phyloP scores from a whole-genome alignment of 1,140 invertebrate species.

The Leptonema lineaticorne region DNA sequence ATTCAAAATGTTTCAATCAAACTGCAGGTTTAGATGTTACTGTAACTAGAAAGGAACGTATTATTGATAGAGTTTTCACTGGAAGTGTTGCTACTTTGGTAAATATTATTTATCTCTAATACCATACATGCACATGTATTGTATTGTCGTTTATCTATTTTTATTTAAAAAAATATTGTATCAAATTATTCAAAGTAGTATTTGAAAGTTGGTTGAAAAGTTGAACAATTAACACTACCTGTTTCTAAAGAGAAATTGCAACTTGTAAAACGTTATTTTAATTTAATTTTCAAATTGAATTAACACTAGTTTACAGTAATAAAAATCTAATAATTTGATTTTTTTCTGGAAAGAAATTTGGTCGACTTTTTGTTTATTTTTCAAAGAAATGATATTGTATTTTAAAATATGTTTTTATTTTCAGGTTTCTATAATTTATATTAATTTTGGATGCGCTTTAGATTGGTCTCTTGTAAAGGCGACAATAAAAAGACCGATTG shows the following conservation, averaged over 20 bases:
- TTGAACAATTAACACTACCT: too few species aligned
- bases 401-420: constrained; percentile 27
- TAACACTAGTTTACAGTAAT: too few species aligned
- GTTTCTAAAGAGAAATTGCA: too few species aligned
- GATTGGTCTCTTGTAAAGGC: constrained; percentile 72
- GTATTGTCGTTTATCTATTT: too few species aligned
- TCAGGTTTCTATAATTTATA: constrained; percentile 73
- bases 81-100: constrained; percentile 77
- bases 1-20: constrained; percentile 34
- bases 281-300: too few species aligned
- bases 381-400: neutral
- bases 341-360: too few species aligned
- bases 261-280: too few species aligned
- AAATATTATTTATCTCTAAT: constrained; percentile 45
- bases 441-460: constrained; percentile 92
- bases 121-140: too few species aligned
- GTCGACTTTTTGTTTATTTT: neutral
- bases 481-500: constrained; percentile 75
- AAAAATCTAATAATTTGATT: too few species aligned
- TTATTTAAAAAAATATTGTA: too few species aligned
- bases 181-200: too few species aligned
- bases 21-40: constrained; percentile 55
- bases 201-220: too few species aligned
- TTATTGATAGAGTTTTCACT: constrained; percentile 77
- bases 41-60: constrained; percentile 62